A percentile compares a stretch with the other conserved stretches of the same genome.
These are phyloP conservation scores for Marasmarcha lunaedactyla DNA, from an alignment of 2,888 invertebrate species.

Conservation along the genomic window DNA sequence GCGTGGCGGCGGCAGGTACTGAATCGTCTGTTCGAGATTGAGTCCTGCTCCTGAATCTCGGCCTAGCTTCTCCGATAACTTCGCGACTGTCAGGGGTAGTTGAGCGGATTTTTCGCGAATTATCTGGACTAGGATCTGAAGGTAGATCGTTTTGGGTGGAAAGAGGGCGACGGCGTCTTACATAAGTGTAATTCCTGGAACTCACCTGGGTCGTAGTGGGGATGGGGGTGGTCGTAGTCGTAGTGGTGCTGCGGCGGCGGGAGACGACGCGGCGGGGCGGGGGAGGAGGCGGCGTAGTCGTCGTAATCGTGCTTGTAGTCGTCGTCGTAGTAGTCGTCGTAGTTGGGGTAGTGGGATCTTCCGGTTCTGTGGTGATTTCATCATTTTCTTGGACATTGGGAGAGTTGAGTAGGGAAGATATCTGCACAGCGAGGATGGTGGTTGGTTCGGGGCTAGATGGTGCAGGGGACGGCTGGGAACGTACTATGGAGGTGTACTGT, in stretches of 20 bases:
- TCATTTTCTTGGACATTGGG: slow-evolving; percentile 23
- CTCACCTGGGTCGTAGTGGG: slow-evolving; percentile 64
- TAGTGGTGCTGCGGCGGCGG: slow-evolving; percentile 12
- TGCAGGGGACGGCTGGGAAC: slow-evolving; percentile 41
- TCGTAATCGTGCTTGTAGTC: slow-evolving; percentile 25
- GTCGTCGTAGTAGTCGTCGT: slow-evolving; percentile 29
- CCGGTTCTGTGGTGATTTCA: slow-evolving; percentile 25
- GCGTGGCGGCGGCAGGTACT: slow-evolving; percentile 45
- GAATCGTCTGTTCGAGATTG: slow-evolving; percentile 38
- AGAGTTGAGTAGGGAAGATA: slow-evolving; percentile 52
- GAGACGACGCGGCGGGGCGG: slow-evolving; percentile 26
- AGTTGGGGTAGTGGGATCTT: slow-evolving; percentile 30
- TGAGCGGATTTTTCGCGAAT: slow-evolving; percentile 50
- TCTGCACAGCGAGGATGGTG: slow-evolving; percentile 53
- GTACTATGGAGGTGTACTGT: slow-evolving; percentile 48
- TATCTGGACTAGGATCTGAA: slow-evolving; percentile 37
- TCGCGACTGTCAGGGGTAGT: slow-evolving; percentile 62
- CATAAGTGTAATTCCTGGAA: slow-evolving; percentile 61
- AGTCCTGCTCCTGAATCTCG: slow-evolving; percentile 32
- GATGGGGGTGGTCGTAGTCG: slow-evolving; percentile 22
- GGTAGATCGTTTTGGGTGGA: slow-evolving; percentile 49
- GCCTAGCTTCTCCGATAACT: slow-evolving; percentile 14
- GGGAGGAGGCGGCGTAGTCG: slow-evolving; percentile 24
- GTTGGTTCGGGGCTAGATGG: slow-evolving; percentile 40
- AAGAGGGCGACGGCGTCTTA: slow-evolving; percentile 49